Evolutionary conservation across 2,888 invertebrate species (phyloP).

Genomic region (Caenorhabditis drosophilae): DNA sequence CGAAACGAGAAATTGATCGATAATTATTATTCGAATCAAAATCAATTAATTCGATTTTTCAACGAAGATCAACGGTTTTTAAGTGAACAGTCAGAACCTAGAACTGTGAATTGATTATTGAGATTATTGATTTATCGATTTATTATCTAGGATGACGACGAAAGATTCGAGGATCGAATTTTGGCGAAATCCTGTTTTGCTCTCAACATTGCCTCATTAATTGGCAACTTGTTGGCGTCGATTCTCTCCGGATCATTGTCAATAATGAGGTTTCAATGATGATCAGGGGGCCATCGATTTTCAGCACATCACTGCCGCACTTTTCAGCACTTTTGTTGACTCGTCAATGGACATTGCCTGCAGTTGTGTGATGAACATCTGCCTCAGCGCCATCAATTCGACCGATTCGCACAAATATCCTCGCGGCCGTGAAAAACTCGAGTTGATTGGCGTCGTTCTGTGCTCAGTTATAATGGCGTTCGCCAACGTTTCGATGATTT

Average conservation of each 20-base stretch:
- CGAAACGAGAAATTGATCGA: conserved; percentile 15
- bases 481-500: conserved; percentile 46
- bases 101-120: too few relatives aligned
- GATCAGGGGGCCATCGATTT: too few relatives aligned
- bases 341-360: conserved; percentile 47
- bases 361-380: conserved; percentile 41
- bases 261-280: conserved; percentile 50
- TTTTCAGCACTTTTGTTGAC: conserved; percentile 46
- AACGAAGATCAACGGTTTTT: conserved; percentile 21
- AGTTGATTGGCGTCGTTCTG: conserved; percentile 39
- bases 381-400: conserved; percentile 23
- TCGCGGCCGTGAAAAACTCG: conserved; percentile 33
- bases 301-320: too few relatives aligned
- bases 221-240: conserved; percentile 39
- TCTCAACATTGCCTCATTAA: conserved; percentile 31
- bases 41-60: conserved; percentile 21
- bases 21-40: conserved; percentile 24
- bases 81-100: neutral
- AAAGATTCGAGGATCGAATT: conserved; percentile 27
- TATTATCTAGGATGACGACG: conserved; percentile 40
- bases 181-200: conserved; percentile 32
- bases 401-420: conserved; percentile 33
- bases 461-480: conserved; percentile 43
- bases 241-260: conserved; percentile 42
- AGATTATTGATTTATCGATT: too few relatives aligned